Evolutionary conservation across 1,140 invertebrate genomes (phyloP), one percentile per base, ranked within the genome.

Genomic region (Agraylea sexmaculata): DNA sequence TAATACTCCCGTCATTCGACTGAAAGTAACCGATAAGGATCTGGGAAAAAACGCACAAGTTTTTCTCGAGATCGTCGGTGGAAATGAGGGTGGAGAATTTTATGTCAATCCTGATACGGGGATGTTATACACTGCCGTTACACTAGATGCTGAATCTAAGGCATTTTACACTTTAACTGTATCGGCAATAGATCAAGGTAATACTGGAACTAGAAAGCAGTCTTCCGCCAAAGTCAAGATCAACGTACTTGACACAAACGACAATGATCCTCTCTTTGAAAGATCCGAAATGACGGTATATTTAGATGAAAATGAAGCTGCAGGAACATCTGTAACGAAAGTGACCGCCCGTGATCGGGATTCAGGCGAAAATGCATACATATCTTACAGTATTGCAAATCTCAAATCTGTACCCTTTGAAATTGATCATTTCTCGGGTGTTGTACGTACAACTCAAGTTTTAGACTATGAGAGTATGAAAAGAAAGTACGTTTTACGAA

Each of bases 351-450:
- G 73, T 31, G 94, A 99, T 59, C 74, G 67, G 11, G 94, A 99
- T 60, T 80, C 80, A 3, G 89, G 87, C 1, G 90, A 95, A 54
- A 98, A 98, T 64, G 86, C 88, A 11, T 89, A 90, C 60, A 81
- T 98, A 48, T 90, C 87, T 0, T 97, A 92, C 66, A 87, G 84
- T 45, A 83, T 94, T 50, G 86, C 85, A 16, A 93, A 94, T 62
- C 66, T 89, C 10, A 78, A 83, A 50, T 77, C 80, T 23, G 78
- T 93, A 2, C 93, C 93, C 16, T 98, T 98, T 61, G 84, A 90
- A 49, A 90, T 99, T 36, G 92, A 98, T 54, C 87, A 87, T 51
- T 94, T 96, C 58, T 85, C 83, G 5, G 95, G 95, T 0, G 70
- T 83, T 11, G 77, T 97, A 1, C 77, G 71, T 51, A 90, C 88